Evolutionary conservation across 2,113 vertebrate species (phyloP).

Genomic region (Trogon melanurus): DNA sequence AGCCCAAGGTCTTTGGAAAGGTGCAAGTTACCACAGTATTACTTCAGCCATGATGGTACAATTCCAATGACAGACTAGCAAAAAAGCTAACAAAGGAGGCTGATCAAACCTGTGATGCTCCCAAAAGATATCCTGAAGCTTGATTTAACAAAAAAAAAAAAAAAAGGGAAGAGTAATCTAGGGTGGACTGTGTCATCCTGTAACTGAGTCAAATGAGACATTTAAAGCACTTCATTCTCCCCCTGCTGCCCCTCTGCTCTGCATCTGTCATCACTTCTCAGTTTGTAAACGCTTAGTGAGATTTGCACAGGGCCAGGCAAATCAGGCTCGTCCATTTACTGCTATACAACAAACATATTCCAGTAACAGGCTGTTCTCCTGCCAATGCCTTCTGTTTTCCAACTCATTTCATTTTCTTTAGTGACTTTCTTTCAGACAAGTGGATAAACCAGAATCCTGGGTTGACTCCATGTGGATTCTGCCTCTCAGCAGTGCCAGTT

Average conservation of each 20-base stretch:
- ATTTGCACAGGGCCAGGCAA: slow-evolving; percentile 34
- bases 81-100: background rate
- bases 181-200: slow-evolving; percentile 17
- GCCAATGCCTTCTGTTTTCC: slow-evolving; percentile 60
- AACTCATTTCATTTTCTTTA: slow-evolving; percentile 53
- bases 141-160: background rate
- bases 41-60: background rate
- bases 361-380: slow-evolving; percentile 24
- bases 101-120: background rate
- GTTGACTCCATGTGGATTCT: background rate
- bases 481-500: background rate
- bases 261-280: slow-evolving; percentile 53
- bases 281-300: slow-evolving; percentile 38
- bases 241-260: slow-evolving; percentile 35
- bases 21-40: background rate
- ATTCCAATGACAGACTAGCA: background rate
- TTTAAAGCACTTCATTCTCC: slow-evolving; percentile 22
- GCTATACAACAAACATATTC: slow-evolving; percentile 42
- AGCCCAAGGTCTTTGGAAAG: background rate
- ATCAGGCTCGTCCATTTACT: slow-evolving; percentile 42
- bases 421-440: slow-evolving; percentile 51
- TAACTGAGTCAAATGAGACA: slow-evolving; percentile 39
- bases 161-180: background rate
- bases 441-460: slow-evolving; percentile 44
- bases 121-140: background rate